Evolutionary conservation across 2,113 vertebrate genomes (phyloP).

Genomic region (Lamprotornis superbus): DNA sequence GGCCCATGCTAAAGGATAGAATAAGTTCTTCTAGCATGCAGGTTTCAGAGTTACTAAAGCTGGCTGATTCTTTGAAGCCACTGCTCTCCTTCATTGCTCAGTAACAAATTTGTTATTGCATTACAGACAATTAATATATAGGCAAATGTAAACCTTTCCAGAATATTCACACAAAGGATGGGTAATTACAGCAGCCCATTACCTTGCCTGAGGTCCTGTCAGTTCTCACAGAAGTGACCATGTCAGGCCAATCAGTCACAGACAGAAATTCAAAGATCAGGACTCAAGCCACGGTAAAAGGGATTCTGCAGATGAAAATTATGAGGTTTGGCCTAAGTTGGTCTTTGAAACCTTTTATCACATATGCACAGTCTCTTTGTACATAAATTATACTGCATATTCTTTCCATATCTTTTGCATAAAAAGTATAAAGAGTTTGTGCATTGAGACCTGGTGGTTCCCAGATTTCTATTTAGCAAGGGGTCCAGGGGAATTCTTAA

Average conservation of each 20-base stretch:
- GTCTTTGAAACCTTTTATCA: background rate
- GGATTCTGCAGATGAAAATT: background rate
- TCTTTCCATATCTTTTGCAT: background rate
- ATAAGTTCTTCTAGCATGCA: background rate
- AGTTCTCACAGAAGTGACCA: background rate
- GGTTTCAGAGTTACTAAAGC: background rate
- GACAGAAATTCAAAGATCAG: background rate
- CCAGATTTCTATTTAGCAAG: background rate
- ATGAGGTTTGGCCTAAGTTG: background rate
- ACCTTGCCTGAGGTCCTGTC: background rate
- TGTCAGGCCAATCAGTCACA: background rate
- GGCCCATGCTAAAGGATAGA: background rate
- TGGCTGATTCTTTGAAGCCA: background rate
- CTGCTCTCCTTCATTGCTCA: background rate
- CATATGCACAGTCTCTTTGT: background rate
- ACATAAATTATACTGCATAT: background rate
- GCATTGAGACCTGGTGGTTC: background rate
- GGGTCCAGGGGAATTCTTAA: background rate
- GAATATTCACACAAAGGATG: background rate
- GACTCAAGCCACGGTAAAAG: background rate
- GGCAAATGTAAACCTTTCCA: background rate
- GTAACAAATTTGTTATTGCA: background rate
- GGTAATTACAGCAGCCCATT: background rate
- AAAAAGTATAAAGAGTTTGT: background rate
- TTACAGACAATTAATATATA: background rate